Base-by-base conservation (phyloP, 2,113 vertebrate species). In the Arenaria interpres region DNA sequence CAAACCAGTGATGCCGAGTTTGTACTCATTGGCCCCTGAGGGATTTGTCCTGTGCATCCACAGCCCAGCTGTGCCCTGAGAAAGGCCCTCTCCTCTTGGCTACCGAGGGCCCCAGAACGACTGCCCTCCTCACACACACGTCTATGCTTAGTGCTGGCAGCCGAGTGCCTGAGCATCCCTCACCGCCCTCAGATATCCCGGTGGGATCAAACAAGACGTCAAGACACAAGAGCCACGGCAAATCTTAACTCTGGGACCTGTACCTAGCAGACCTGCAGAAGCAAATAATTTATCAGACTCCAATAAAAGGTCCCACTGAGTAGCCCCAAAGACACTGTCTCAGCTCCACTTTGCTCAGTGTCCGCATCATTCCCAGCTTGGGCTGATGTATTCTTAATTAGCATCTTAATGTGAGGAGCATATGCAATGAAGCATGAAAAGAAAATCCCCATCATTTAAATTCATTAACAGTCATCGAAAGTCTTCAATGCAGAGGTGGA, bases 401-500 rank as follows among this genome's bases (percentile, higher is more conserved):
- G 97, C 95, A 96, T 96, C 97, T 97, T 97, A 95, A 97, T 98
- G 97, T 92, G 97, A 97, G 92, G 43, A 97, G 94, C 98, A 97
- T 97, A 95, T 86, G 96, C 97, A 97, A 96, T 79, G 97, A 97
- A 94, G 97, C 97, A 75, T 97, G 96, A 63, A 80, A 79, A 98
- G 97, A 97, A 97, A 98, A 98, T 97, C 97, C 97, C 97, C 96
- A 39, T 96, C 97, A 97, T 98, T 98, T 97, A 98, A 98, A 98
- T 98, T 98, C 98, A 98, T 98, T 98, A 98, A 96, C 93, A 97
- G 97, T 81, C 97, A 48, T 93, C 39, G 33, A 95, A 97, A 97
- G 95, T 94, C 97, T 96, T 97, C 91, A 77, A 93, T 86, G 91
- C 46, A 93, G 96, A 96, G 97, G 97, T 97, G 96, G 97, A 97